phyloP scores from a whole-genome alignment of 2,113 vertebrate species.

The Psephotus haematonotus region DNA sequence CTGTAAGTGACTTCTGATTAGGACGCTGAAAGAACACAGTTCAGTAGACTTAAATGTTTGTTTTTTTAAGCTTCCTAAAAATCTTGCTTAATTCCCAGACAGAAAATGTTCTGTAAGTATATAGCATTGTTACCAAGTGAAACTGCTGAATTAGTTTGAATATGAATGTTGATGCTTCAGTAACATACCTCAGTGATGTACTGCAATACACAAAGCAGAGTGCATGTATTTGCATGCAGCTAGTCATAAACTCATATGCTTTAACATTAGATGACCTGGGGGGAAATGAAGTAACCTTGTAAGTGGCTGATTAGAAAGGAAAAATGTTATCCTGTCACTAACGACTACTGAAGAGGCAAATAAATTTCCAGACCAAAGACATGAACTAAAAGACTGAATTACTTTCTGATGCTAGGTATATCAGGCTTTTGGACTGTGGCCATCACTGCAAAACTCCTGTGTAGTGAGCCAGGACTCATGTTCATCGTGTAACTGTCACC shows the following conservation, averaged over 20 bases:
- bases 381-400: slow-evolving; percentile 11
- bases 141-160: background rate
- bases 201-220: background rate
- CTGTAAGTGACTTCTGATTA: background rate
- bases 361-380: slow-evolving; percentile 28
- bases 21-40: background rate
- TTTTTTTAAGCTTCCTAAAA: background rate
- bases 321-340: slow-evolving; percentile 17
- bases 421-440: slow-evolving; percentile 28
- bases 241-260: background rate
- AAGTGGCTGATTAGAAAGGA: slow-evolving; percentile 26
- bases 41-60: background rate
- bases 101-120: background rate
- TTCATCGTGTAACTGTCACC: background rate
- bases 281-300: background rate
- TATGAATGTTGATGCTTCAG: background rate
- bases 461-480: background rate
- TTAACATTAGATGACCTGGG: background rate
- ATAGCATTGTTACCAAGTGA: background rate
- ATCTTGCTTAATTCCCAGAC: background rate
- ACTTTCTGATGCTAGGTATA: slow-evolving; percentile 32
- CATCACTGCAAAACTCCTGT: background rate
- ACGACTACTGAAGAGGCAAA: background rate
- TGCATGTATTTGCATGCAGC: background rate
- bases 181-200: background rate